Evolutionary conservation across 1,140 invertebrate genomes (phyloP).

Genomic region (Diachasma alloeum): DNA sequence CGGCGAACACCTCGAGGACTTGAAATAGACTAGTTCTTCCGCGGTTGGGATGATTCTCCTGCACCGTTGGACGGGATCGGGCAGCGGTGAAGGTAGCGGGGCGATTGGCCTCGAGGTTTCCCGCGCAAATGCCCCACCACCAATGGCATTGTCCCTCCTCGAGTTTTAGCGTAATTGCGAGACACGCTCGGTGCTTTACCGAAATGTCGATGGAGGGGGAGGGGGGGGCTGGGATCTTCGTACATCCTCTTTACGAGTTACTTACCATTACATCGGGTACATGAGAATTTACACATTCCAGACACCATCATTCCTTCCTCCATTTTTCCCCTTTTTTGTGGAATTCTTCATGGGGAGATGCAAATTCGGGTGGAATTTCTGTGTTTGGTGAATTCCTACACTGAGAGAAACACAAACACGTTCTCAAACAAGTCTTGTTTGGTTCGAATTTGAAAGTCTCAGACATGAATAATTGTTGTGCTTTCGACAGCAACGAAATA

Average conservation of each 20-base stretch:
- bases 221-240: background rate
- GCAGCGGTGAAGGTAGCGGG: conserved; percentile 31
- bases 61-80: conserved; percentile 28
- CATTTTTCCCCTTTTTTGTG: background rate
- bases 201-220: conserved; percentile 12
- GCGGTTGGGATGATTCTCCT: conserved; percentile 37
- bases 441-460: too few species aligned
- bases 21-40: background rate
- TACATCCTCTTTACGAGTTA: background rate
- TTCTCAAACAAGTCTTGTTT: too few species aligned
- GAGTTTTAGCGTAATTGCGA: conserved; percentile 44
- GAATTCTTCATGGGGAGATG: background rate
- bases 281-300: conserved; percentile 1
- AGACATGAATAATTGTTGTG: too few species aligned
- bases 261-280: background rate
- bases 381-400: too few species aligned
- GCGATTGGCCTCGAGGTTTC: conserved; percentile 49
- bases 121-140: conserved; percentile 49
- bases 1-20: background rate
- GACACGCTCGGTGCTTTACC: conserved; percentile 20
- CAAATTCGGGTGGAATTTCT: too few species aligned
- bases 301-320: background rate
- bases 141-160: conserved; percentile 36
- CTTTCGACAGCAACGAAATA: too few species aligned
- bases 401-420: too few species aligned